Conservation (phyloP, 1,140 invertebrate species). For the Drosophila subobscura region DNA sequence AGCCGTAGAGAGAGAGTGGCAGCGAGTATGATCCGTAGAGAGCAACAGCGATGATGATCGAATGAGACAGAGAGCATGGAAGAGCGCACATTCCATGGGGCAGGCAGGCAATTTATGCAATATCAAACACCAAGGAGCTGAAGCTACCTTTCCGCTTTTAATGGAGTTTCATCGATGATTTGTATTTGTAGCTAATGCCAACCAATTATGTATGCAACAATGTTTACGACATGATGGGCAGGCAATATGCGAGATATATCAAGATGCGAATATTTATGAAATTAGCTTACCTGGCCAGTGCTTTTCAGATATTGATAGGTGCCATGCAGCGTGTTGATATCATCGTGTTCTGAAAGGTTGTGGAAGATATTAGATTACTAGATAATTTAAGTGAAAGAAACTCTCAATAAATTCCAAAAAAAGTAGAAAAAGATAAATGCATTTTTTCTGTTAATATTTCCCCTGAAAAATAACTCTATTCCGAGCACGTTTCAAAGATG, state of each 20-base stretch:
- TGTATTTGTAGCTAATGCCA: conserved; percentile 19
- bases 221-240: conserved; percentile 54
- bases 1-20: conserved; percentile 16
- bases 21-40: conserved; percentile 14
- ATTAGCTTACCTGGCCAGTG: conserved; percentile 78
- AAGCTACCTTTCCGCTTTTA: conserved; percentile 44
- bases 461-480: not conserved
- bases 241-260: conserved; percentile 33
- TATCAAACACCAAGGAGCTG: conserved; percentile 76
- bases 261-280: conserved; percentile 8
- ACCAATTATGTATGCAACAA: conserved; percentile 66
- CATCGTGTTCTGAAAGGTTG: conserved; percentile 70
- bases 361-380: conserved; percentile 2
- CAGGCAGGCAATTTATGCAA: conserved; percentile 48
- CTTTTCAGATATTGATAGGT: conserved; percentile 82
- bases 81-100: conserved; percentile 2
- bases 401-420: not conserved
- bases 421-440: not conserved
- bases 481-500: not conserved
- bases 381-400: not conserved
- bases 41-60: conserved; percentile 13
- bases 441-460: not conserved
- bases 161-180: conserved; percentile 45
- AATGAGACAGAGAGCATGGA: conserved; percentile 27
- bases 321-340: conserved; percentile 79